Evolutionary conservation across 2,797 vertebrate genomes (phyloP), one percentile per base, ranked within the genome.

Genomic region (Heterohyrax brucei): DNA sequence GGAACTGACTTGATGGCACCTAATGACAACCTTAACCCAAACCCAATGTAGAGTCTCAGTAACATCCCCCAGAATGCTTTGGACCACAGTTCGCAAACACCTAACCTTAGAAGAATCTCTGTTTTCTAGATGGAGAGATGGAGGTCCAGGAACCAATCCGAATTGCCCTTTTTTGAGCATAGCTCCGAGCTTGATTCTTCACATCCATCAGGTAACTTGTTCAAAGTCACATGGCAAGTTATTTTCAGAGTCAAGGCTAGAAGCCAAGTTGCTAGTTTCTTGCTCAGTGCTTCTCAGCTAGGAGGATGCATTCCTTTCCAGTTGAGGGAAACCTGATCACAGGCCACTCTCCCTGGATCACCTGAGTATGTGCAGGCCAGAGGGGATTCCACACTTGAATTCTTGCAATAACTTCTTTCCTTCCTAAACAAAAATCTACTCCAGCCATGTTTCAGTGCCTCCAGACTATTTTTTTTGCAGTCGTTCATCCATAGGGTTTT

Each of bases 71-170:
- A 28, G 70, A 79, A 10, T 18, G 59, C 73, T 87, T 64, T 21
- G 53, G 61, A 87, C 53, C 28, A 62, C 33, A 66, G 10, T 86
- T 87, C 87, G 44, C 62, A 91, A 87, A 91, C 39, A 68, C 46
- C 14, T 68, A 59, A 59, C 83, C 50, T 44, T 24, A 86, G 61
- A 0, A 24, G 28, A 95, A 64, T 14, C 39, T 33, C 33, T 86
- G 28, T 76, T 79, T 78, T 91, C 88, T 53, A 4, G 7, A 73
- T 22, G 46, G 64, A n/a, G 33, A 93, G 64, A 85, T 46, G 1
- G 59, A 93, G 50, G 48, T 73, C 26, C 26, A 56, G 22, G 56
- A 61, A 64, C 26, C 59, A 50, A 50, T 0, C n/a, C 87, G 33
- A 72, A 64, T 6, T 59, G 24, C 50, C 4, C 1, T 22, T 84